Evolutionary conservation across 2,888 invertebrate genomes (phyloP), one percentile per base, ranked within the genome.

Genomic region (Abrostola triplasia): DNA sequence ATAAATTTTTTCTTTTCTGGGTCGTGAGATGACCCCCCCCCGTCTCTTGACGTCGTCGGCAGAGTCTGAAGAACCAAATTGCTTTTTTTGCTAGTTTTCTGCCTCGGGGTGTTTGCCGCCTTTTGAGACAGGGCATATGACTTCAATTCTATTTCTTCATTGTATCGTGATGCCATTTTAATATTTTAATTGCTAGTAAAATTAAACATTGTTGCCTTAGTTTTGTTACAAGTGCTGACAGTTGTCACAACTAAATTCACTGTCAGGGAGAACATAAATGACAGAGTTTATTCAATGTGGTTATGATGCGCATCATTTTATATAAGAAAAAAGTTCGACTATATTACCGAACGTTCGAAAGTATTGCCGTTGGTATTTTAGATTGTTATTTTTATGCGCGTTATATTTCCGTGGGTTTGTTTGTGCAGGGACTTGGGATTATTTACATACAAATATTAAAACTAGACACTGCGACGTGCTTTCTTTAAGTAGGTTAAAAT

Each of bases 1-100:
- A 59, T 75, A 38, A 77, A 85, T 54, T 62, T 79, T 55, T 74
- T 81, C 41, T 61, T 61, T 13, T 82, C 66, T 38, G 49, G 4
- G 4, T 40, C 53, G 6, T 48, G 8, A 8, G 10, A 5, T 12
- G n/a, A 7, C n/a, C 12, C 35, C 1, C 4, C 50, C 5, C 12
- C 0, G 4, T 50, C 44, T n/a, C 7, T 36, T 8, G 75, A 54
- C 2, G 74, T 56, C 4, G 59, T 52, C 11, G 70, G 51, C 6
- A 0, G 13, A 6, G 53, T 0, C 0, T 12, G 6, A 2, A 55
- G 47, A 8, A 36, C 8, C 0, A 9, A 0, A 12, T 11, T 50
- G 0, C 37, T 35, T 44, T 10, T 54, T 11, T 10, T 12, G 13
- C 2, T 11, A 5, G 24, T 1, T 7, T 9, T 9, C 12, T 5